Conservation (phyloP, 2,113 vertebrate species). For the Callipepla squamata region DNA sequence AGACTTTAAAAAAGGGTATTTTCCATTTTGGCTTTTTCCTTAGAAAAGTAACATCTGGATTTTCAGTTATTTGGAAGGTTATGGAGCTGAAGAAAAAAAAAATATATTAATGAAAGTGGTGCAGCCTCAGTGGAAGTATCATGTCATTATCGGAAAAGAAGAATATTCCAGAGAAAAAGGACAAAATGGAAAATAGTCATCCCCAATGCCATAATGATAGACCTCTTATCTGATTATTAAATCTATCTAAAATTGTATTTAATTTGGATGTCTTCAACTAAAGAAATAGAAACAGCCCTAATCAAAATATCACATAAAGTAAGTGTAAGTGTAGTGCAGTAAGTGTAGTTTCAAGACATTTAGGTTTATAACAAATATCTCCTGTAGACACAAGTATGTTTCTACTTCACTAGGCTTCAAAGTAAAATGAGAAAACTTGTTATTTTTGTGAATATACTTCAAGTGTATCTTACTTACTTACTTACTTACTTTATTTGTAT, state of each 20-base stretch:
- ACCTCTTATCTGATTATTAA: background rate
- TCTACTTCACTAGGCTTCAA: background rate
- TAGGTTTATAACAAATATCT: background rate
- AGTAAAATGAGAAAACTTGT: background rate
- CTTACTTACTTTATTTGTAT: background rate
- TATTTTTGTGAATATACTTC: background rate
- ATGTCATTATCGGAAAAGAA: background rate
- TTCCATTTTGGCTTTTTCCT: background rate
- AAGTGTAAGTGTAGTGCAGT: rapidly evolving
- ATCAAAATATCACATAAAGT: background rate
- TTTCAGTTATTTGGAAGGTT: background rate
- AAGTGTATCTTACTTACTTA: background rate
- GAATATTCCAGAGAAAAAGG: rapidly evolving
- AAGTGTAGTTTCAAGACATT: background rate
- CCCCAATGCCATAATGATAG: background rate
- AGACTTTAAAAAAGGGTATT: background rate
- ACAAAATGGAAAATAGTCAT: background rate
- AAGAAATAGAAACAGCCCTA: rapidly evolving
- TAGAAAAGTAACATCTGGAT: background rate
- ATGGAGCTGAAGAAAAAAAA: background rate
- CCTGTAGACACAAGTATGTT: background rate
- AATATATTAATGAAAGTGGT: background rate
- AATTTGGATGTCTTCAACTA: background rate
- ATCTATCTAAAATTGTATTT: background rate
- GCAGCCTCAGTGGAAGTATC: background rate